Evolutionary conservation across 2,888 invertebrate genomes (phyloP), one percentile per base, ranked within the genome.

Genomic region (Notodonta ziczac): DNA sequence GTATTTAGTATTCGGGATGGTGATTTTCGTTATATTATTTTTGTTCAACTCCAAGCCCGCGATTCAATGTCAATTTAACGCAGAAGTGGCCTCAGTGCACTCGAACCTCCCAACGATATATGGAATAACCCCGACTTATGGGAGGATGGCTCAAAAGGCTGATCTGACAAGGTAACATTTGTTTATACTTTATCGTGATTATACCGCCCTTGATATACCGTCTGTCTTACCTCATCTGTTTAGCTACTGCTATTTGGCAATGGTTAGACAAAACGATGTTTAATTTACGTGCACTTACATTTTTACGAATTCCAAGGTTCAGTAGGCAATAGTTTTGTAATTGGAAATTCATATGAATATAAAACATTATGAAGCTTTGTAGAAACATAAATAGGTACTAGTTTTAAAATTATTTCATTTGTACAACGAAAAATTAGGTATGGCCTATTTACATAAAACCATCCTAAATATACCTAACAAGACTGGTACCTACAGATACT

Each of bases 111-210:
- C 98, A 44, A 96, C 94, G 46, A 97, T 99, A 72, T 99, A 97
- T 87, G 97, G 97, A 14, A 96, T 99, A 73, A 99, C 99, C 5
- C 99, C 99, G 46, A 99, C 99, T 0, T 98, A 98, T 86, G 88
- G 96, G 39, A 94, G 99, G 65, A 96, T 97, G 51, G 97, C 97
- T 42, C 99, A 99, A 90, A 98, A 98, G 88, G 99, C 99, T 10
- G 99, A 99, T 88, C 93, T 99, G 12, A 98, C 98, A 58, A 96
- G 96, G 96, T 96, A 89, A 85, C 72, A 64, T 68, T 68, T 80
- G 65, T 74, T 73, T 74, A 68, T 85, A 24, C 87, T 58, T 58
- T 66, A 71, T 84, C 87, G 87, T 91, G 90, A 80, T 80, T 44
- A 62, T 70, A 58, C 66, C 86, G 90, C 85, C 93, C 91, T 93